Evolutionary conservation across 1,140 invertebrate species (phyloP), one percentile per base, ranked within the genome.

Genomic region (Macrostomum lignano): DNA sequence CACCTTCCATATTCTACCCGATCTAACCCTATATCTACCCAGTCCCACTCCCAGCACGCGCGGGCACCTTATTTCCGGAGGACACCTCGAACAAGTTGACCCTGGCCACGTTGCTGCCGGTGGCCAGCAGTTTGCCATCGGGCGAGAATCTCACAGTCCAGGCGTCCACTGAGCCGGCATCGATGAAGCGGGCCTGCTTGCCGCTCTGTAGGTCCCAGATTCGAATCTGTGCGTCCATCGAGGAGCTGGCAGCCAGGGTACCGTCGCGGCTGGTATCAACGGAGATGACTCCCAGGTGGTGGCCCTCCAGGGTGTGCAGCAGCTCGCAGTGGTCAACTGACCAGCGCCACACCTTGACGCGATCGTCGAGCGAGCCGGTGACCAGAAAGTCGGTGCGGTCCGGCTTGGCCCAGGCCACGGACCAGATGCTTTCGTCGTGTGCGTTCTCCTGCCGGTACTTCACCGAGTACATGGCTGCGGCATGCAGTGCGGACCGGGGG

Each of bases 61-160:
- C 58, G 25, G 74, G 82, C 51, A 88, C 91, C 66, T 88, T 88
- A 43, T 79, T 78, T 3, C 77, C 77, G 32, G 67, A 77, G 50
- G 86, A 76, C 1, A 79, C 73, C 40, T 65, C 70, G 52, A 81
- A 88, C 44, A 88, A 65, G 42, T 84, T 73, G 39, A 94, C 77
- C n/a, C 77, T 76, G 38, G 31, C 48, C 10, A 72, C 71, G 56
- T 84, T 75, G 44, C 74, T 75, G 0, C 84, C 82, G 24, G 81
- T 79, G 7, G 86, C 78, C 14, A 94, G 67, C 57, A 70, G 74
- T 49, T 77, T 74, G 40, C 78, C 73, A 60, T 91, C 81, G 0
- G 82, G 78, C 11, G 81, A 88, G 53, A 91, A 93, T 17, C 70
- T 73, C 7, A 91, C 67, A 0, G 77, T 88, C 82, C 84, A 93